These are phyloP conservation scores for Epinotia demarniana DNA, from an alignment of 2,888 invertebrate genomes.

Conservation along the genomic window DNA sequence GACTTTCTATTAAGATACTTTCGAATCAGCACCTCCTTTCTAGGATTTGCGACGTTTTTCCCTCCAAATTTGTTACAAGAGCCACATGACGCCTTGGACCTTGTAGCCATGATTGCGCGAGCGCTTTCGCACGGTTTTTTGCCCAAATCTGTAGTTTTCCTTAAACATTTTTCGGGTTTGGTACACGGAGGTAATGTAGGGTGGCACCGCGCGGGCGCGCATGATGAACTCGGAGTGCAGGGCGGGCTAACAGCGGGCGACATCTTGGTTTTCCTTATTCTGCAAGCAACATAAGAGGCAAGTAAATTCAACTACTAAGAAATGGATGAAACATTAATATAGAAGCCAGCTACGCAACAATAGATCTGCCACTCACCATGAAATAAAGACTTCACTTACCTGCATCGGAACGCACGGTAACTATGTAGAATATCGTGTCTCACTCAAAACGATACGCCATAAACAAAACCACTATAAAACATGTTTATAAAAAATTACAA, in stretches of 20 bases:
- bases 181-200: conserved; percentile 71
- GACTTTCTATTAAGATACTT: conserved; percentile 68
- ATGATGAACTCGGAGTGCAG: conserved; percentile 74
- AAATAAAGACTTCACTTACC: conserved; percentile 50
- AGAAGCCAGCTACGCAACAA: conserved; percentile 63
- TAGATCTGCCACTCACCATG: conserved; percentile 62
- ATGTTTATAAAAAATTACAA: not conserved
- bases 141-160: conserved; percentile 63
- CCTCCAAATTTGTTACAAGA: conserved; percentile 61
- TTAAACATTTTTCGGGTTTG: conserved; percentile 71
- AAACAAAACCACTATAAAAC: not conserved
- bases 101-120: conserved; percentile 71
- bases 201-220: conserved; percentile 71
- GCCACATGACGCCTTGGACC: conserved; percentile 62
- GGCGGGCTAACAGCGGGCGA: conserved; percentile 72
- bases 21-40: conserved; percentile 56
- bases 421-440: not conserved
- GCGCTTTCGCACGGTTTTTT: conserved; percentile 71
- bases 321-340: not conserved
- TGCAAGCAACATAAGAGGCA: conserved; percentile 53
- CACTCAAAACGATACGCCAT: not conserved
- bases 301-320: conserved; percentile 14
- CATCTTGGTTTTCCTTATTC: conserved; percentile 59
- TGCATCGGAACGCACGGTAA: conserved; percentile 19
- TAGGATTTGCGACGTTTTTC: conserved; percentile 49